phyloP scores from a whole-genome alignment of 2,797 vertebrate species.

The Gymnopithys bicolor region DNA sequence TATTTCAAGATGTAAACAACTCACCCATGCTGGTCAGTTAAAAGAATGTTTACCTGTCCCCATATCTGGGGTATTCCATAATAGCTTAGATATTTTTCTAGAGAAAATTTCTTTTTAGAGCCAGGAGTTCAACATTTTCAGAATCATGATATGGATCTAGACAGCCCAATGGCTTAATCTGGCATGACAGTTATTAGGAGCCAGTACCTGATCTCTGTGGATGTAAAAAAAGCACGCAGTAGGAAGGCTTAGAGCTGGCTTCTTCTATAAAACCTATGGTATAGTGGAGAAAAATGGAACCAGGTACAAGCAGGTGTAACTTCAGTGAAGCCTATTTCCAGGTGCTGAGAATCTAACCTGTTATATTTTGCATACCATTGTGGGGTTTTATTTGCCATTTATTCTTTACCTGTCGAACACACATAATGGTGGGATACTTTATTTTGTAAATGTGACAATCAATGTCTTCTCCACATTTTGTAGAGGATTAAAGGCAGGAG shows the following conservation, averaged over 20 bases:
- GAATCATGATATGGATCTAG: background rate
- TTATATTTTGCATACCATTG: background rate
- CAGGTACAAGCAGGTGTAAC: background rate
- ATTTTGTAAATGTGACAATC: conserved; percentile 73
- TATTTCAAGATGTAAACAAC: background rate
- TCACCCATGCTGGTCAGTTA: background rate
- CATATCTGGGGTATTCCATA: background rate
- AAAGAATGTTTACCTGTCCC: background rate
- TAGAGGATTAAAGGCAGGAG: conserved; percentile 26
- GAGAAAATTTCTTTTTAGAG: background rate
- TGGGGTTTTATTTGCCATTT: background rate
- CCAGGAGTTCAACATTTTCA: background rate
- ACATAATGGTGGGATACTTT: conserved; percentile 57
- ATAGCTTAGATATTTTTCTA: background rate
- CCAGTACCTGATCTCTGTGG: background rate
- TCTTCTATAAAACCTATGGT: background rate
- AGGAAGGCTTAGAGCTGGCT: background rate
- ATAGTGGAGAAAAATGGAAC: background rate
- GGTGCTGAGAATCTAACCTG: conserved; percentile 17
- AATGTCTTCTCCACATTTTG: conserved; percentile 44
- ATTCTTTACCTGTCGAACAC: conserved; percentile 58
- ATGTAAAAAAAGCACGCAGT: background rate
- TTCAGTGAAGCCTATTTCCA: background rate
- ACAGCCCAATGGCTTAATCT: conserved; percentile 35
- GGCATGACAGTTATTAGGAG: conserved; percentile 13